Conservation (phyloP, 2,888 invertebrate species). For the Yponomeuta cagnagella region DNA sequence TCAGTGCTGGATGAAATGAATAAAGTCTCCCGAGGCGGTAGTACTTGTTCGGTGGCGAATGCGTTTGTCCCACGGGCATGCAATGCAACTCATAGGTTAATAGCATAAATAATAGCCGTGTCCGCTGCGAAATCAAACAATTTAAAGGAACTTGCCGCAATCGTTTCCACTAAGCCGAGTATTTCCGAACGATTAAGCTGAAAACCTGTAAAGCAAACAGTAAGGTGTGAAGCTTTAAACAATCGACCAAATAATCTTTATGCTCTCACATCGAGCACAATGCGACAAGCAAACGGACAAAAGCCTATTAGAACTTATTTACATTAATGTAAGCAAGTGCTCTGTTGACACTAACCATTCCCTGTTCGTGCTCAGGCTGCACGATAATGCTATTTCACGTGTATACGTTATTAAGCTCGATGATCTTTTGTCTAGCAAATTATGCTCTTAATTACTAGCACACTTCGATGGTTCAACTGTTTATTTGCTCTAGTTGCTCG, state of each 20-base stretch:
- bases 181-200: neutral
- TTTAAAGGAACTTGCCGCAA: conserved; percentile 6
- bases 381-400: conserved; percentile 20
- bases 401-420: conserved; percentile 19
- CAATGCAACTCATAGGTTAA: conserved; percentile 23
- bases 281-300: conserved; percentile 12
- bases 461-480: conserved; percentile 12
- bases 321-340: conserved; percentile 23
- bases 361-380: conserved; percentile 26
- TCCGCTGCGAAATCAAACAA: conserved; percentile 26
- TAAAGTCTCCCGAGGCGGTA: conserved; percentile 34
- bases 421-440: conserved; percentile 9
- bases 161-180: neutral
- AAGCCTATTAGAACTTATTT: conserved; percentile 22
- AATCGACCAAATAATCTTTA: conserved; percentile 17
- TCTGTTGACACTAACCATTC: conserved; percentile 26
- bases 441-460: conserved; percentile 6
- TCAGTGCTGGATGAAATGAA: conserved; percentile 33
- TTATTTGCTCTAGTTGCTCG: conserved; percentile 11
- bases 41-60: conserved; percentile 11
- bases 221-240: conserved; percentile 12
- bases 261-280: conserved; percentile 17
- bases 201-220: neutral
- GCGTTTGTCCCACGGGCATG: conserved; percentile 23
- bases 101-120: conserved; percentile 38